Base-by-base conservation (phyloP, 1,140 invertebrate species). In the Pogonomyrmex barbatus region DNA sequence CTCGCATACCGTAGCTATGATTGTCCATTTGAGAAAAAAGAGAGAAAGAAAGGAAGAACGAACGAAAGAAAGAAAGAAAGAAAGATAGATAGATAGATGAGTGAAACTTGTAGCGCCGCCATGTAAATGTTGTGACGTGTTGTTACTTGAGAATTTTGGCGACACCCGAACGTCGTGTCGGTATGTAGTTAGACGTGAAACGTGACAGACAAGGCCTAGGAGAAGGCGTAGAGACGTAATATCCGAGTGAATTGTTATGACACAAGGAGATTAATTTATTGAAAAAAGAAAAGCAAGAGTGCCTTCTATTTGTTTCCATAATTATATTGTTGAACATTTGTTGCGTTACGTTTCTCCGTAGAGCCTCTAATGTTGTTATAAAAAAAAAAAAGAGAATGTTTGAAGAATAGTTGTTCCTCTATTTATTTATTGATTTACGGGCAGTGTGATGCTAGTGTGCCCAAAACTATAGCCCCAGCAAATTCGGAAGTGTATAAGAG, bases 261-360 rank as follows among this genome's bases (percentile, higher is more conserved):
- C 88, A 92, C 84, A 92, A 90, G 92, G 90, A 91, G 86, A 92
- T 94, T 94, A 93, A 94, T 94, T 94, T 94, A 94, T 93, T 92
- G 89, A 92, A 92, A 14, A 2, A 68, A 67, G 36, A 67, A 93
- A 92, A 91, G 92, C 89, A 93, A 93, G 94, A 95, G 94, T 94
- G 94, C 94, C 94, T 95, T 95, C 94, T 94, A 94, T 94, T 95
- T 94, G 94, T 95, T 95, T 94, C 91, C 89, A 91, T 94, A 91
- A 91, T 94, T 93, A 92, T 94, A 94, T 94, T 93, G 92, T 95
- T 95, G 93, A 94, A 93, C 90, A 94, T 94, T 93, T 94, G 92
- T 94, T 94, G 92, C 85, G 92, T 94, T 94, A 93, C 91, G 93
- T 94, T 24, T 94, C 70, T 81, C 94, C 93, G 92, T n/a, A 94